Evolutionary conservation across 1,140 invertebrate genomes (phyloP), one percentile per base, ranked within the genome.

Genomic region (Drosophila asahinai): DNA sequence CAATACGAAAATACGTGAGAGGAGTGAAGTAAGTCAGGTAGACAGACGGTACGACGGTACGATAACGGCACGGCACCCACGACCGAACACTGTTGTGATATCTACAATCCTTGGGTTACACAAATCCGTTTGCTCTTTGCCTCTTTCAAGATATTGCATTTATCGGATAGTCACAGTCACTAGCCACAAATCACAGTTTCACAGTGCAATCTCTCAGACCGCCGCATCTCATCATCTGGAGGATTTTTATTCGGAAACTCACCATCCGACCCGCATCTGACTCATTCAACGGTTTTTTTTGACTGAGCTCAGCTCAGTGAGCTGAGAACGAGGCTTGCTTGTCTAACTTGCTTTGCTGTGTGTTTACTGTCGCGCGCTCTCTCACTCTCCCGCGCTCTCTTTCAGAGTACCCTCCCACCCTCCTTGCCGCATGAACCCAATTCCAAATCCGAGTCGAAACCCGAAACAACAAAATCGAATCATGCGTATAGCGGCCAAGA

Each of bases 261-360:
- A 78, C 75, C 74, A 78, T 68, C 75, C 74, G 74, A 62, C 75
- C 58, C 75, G 75, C 75, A 68, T 78, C 75, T 77, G 74, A 77
- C 30, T 77, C 64, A 67, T 77, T 77, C 75, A 68, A 70, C 75
- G 75, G 25, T 47, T 62, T 78, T 65, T 78, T 78, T 70, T 57
- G 75, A 78, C 75, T 61, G 64, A 30, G 36, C 36, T 36, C 30
- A 33, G 30, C 30, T 33, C 36, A 36, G 8, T 38, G 36, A 64
- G 49, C 19, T 43, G 38, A 40, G 66, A 73, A 42, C 14, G 12
- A 19, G 36, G 38, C 59, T 67, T 52, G 33, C 47, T 49, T 64
- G 43, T 63, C 15, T 30, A n/a, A 67, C 15, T 68, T 51, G 19
- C 43, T 19, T 38, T 40, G 17, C 33, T 55, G 33, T 38, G 36